Conservation (phyloP, 2,888 invertebrate genomes). For the Aporophyla nigra region DNA sequence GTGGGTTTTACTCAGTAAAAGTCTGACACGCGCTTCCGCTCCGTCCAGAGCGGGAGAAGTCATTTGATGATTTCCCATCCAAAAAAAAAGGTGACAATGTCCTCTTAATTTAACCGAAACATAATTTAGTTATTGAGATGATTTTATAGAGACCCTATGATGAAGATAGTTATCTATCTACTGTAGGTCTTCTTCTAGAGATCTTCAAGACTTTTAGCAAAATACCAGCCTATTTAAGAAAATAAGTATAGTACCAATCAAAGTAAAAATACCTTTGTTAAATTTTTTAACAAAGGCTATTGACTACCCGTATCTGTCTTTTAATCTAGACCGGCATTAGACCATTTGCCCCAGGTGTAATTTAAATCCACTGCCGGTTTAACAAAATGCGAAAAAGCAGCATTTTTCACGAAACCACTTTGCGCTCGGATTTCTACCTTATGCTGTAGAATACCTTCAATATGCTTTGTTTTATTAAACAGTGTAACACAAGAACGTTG, state of each 20-base stretch:
- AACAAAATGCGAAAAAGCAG: background rate
- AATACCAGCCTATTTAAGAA: background rate
- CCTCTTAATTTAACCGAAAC: too few relatives aligned
- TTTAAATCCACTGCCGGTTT: background rate
- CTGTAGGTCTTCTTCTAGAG: background rate
- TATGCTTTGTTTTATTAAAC: constrained; percentile 11
- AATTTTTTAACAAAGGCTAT: background rate
- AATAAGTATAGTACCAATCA: background rate
- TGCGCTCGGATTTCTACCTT: background rate
- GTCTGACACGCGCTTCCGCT: too few relatives aligned
- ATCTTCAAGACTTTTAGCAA: background rate
- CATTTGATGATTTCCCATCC: too few relatives aligned
- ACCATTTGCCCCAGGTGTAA: background rate
- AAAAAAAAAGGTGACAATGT: too few relatives aligned
- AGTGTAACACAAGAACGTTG: constrained; percentile 10
- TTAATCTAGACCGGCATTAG: background rate
- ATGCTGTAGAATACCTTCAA: background rate
- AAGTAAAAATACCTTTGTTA: background rate
- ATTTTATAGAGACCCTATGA: background rate
- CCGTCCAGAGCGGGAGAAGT: too few relatives aligned
- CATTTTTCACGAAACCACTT: background rate
- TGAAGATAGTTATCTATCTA: too few relatives aligned
- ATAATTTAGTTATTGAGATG: background rate
- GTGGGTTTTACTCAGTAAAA: too few relatives aligned
- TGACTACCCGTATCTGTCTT: background rate